Evolutionary conservation across 2,797 vertebrate species (phyloP), one percentile per base, ranked within the genome.

Genomic region (Dipus sagitta): DNA sequence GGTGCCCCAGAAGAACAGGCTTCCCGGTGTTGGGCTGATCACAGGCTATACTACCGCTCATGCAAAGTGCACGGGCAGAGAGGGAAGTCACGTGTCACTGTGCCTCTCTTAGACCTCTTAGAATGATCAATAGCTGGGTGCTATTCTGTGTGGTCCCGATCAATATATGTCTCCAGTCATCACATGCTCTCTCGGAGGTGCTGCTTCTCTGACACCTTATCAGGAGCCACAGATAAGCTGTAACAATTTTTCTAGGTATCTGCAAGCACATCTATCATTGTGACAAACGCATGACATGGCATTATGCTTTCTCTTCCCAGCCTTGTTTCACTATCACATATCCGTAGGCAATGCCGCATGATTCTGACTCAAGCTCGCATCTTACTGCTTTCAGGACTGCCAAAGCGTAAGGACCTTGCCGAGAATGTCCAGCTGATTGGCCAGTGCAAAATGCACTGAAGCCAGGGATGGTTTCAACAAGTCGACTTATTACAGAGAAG

Each of bases 101-200:
- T 70, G 67, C 13, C 11, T 78, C 71, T 70, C 93, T 92, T 28
- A 60, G 81, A 86, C 74, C 82, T 70, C 94, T 93, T 6, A 90
- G 79, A 70, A 26, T 65, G 81, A 97, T 95, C 94, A 34, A 95
- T 97, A 93, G 52, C 54, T 2, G 1, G 1, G 0, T 54, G 67
- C 88, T 77, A 6, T 67, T 71, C 78, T 52, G 88, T 72, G 72
- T 75, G 92, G 82, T 78, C 92, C 82, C 6, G 0, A 92, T 97
- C 97, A 30, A 97, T 96, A 90, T 11, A 1, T 10, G 83, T 93
- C 92, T 92, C 92, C 90, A 78, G 92, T 91, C 95, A 86, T 88
- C 94, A 88, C 78, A 85, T 75, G 92, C 92, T 84, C 90, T n/a
- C 83, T 94, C 70, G 4, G 17, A 91, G 92, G 5, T 26, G 24